phyloP scores from a whole-genome alignment of 2,113 vertebrate genomes.

The Cololabis saira region DNA sequence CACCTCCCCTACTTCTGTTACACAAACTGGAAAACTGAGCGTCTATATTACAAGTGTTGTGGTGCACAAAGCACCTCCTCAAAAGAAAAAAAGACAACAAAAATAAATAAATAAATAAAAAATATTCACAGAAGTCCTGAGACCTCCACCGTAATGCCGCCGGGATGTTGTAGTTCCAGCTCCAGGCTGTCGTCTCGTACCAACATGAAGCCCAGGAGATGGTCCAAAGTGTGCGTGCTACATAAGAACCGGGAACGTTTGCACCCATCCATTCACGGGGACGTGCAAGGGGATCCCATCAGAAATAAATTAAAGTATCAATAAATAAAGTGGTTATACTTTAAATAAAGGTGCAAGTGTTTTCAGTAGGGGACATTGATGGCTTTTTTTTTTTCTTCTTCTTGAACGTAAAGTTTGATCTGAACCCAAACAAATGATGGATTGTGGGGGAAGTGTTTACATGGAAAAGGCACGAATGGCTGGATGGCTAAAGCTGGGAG shows the following conservation, averaged over 20 bases:
- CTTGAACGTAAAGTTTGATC: conserved; percentile 18
- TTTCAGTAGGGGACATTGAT: conserved; percentile 35
- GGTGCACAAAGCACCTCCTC: conserved; percentile 29
- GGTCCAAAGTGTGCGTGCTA: conserved; percentile 52
- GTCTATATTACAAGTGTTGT: conserved; percentile 55
- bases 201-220: conserved; percentile 20
- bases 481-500: conserved; percentile 82
- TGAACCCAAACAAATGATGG: background rate
- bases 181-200: conserved; percentile 22
- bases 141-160: conserved; percentile 36
- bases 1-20: conserved; percentile 28
- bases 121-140: conserved; percentile 31
- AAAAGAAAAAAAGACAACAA: background rate
- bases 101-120: too few relatives aligned
- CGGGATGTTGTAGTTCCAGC: conserved; percentile 31
- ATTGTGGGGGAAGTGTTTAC: conserved; percentile 16
- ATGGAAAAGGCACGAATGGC: conserved; percentile 85
- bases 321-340: conserved; percentile 31
- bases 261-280: background rate
- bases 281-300: background rate
- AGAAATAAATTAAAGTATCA: conserved; percentile 35
- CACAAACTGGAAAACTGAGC: conserved; percentile 62
- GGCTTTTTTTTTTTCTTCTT: conserved; percentile 45
- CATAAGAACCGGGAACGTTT: conserved; percentile 33
- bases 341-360: conserved; percentile 64